These are phyloP conservation scores for Chiridota heheva DNA, from an alignment of 35 echinoderm and acorn worm genomes.

Conservation along the genomic window DNA sequence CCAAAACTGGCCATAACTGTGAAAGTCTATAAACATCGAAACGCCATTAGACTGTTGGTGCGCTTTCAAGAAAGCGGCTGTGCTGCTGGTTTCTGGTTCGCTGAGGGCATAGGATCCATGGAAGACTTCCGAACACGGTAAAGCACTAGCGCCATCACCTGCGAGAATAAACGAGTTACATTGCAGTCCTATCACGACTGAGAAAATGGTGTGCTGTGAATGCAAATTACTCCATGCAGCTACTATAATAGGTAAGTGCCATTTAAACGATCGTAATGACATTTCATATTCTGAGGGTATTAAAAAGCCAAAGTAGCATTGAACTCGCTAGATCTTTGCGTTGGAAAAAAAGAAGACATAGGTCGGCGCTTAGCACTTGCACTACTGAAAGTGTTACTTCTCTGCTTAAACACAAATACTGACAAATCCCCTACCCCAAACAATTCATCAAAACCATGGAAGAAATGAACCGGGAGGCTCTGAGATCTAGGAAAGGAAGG, in stretches of 20 bases:
- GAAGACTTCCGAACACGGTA: conserved; percentile 34
- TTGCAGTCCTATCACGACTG: too few species aligned
- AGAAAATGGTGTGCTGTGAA: too few species aligned
- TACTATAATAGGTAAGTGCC: neutral
- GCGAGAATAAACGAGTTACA: neutral
- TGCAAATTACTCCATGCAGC: neutral
- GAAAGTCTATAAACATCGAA: conserved; percentile 65
- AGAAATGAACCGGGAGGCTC: too few species aligned
- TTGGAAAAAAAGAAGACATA: too few species aligned
- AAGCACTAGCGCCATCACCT: conserved; percentile 44
- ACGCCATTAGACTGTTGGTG: conserved; percentile 37
- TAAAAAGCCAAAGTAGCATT: too few species aligned
- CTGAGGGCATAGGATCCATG: conserved; percentile 46
- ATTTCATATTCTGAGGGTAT: neutral
- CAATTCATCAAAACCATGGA: too few species aligned
- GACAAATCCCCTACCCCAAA: too few species aligned
- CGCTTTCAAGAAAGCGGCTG: conserved; percentile 23
- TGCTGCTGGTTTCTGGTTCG: conserved; percentile 52
- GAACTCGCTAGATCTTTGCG: too few species aligned
- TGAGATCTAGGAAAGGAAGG: too few species aligned
- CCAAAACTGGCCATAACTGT: conserved; percentile 78
- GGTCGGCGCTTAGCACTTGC: too few species aligned
- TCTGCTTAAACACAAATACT: too few species aligned
- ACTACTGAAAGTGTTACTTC: too few species aligned
- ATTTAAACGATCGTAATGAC: neutral